Evolutionary conservation across 1,140 invertebrate species (phyloP).

Genomic region (Yoshiicerus persimilis): DNA sequence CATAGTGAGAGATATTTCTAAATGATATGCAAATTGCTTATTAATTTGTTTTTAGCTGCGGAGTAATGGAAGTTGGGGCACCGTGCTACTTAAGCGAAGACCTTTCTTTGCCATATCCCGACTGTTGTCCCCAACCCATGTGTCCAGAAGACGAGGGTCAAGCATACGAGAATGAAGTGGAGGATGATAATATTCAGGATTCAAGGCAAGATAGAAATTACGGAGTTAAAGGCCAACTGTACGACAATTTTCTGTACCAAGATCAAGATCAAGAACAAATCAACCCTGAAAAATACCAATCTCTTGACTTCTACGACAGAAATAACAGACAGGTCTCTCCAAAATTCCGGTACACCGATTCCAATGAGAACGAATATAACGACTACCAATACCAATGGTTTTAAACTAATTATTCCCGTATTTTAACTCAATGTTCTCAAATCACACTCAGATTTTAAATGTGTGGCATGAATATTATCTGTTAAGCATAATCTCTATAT

Average conservation of each 20-base stretch:
- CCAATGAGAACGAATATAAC: not conserved
- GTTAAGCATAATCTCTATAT: too few relatives aligned
- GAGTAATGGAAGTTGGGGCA: constrained; percentile 27
- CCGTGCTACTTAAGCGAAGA: constrained; percentile 45
- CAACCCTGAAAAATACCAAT: constrained; percentile 8
- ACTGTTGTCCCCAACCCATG: constrained; percentile 41
- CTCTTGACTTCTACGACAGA: not conserved
- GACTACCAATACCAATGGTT: constrained; percentile 2
- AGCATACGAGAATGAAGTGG: not conserved
- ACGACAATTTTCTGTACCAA: constrained; percentile 10
- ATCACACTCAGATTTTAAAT: not conserved
- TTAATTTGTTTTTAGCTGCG: constrained; percentile 44
- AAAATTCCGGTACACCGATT: not conserved
- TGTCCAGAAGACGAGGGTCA: constrained; percentile 42
- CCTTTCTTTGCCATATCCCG: constrained; percentile 30
- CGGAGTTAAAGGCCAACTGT: not conserved
- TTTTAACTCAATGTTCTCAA: constrained; percentile 1
- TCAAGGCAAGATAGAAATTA: constrained; percentile 6
- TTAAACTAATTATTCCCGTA: not conserved
- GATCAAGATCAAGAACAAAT: constrained; percentile 13
- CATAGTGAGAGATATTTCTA: not conserved
- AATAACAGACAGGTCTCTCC: not conserved
- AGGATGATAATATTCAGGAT: not conserved
- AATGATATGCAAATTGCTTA: not conserved
- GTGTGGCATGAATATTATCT: too few relatives aligned